A percentile compares a stretch with the other conserved stretches of the same genome.
Evolutionary conservation across 2,797 vertebrate genomes (phyloP).

Genomic region (Danio jaintianensis): DNA sequence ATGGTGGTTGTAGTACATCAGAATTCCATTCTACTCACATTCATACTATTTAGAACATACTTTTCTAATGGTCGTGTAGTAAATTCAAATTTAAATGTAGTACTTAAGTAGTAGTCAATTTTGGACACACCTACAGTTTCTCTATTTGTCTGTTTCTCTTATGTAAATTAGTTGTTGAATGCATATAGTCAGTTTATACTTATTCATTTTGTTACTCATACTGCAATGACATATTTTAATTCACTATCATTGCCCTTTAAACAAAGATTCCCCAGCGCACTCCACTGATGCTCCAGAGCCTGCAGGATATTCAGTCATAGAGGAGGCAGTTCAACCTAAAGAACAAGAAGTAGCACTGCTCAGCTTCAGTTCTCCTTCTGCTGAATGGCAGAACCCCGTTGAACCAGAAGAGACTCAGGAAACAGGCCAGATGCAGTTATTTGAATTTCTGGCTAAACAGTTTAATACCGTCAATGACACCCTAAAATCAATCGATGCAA

Average conservation of each 20-base stretch:
- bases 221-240: not conserved
- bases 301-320: not conserved
- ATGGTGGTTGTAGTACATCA: too few species aligned
- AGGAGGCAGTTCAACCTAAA: not conserved
- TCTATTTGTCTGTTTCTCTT: too few species aligned
- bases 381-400: not conserved
- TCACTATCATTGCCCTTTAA: not conserved
- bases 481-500: slow-evolving; percentile 4
- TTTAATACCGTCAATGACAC: slow-evolving; percentile 2
- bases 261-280: not conserved
- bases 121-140: too few species aligned
- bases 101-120: too few species aligned
- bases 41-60: too few species aligned
- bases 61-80: too few species aligned
- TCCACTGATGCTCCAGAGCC: not conserved
- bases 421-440: not conserved
- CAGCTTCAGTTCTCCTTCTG: not conserved
- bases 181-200: too few species aligned
- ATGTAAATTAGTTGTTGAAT: too few species aligned
- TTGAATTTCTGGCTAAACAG: slow-evolving; percentile 5
- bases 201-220: not conserved
- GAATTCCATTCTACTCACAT: too few species aligned
- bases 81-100: too few species aligned
- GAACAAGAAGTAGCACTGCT: not conserved
- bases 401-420: not conserved